These are phyloP conservation scores for Diarsia brunnea DNA, from an alignment of 2,888 invertebrate genomes.

Conservation along the genomic window DNA sequence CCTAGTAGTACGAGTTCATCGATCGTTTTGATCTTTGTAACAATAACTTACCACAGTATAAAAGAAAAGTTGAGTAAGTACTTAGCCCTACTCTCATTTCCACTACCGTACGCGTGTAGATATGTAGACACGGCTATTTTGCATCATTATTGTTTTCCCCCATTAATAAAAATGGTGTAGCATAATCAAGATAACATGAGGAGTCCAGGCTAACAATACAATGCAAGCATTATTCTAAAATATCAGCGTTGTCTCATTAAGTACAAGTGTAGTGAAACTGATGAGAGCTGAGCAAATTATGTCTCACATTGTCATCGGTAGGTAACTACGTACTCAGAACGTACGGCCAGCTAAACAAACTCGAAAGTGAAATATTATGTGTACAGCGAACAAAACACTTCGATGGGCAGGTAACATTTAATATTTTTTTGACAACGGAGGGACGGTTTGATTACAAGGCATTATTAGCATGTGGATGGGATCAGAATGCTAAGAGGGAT, in stretches of 20 bases:
- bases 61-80: not conserved
- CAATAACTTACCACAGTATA: not conserved
- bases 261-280: slow-evolving; percentile 65
- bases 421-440: not conserved
- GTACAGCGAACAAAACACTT: not conserved
- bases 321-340: slow-evolving; percentile 13
- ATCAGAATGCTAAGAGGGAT: too few species aligned
- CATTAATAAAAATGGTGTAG: slow-evolving; percentile 16
- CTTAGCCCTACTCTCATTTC: not conserved
- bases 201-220: slow-evolving; percentile 53
- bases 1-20: not conserved
- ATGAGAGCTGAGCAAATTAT: slow-evolving; percentile 62
- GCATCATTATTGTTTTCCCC: slow-evolving; percentile 41
- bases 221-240: slow-evolving; percentile 53
- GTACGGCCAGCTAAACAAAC: slow-evolving; percentile 38
- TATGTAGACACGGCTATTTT: not conserved
- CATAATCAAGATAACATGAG: slow-evolving; percentile 42
- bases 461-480: too few species aligned
- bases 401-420: not conserved
- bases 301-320: slow-evolving; percentile 62
- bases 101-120: not conserved
- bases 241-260: slow-evolving; percentile 58
- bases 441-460: too few species aligned
- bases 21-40: not conserved
- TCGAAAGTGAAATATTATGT: slow-evolving; percentile 59